Evolutionary conservation across 2,888 invertebrate species (phyloP).

Genomic region (Cryptocephalus moraei): DNA sequence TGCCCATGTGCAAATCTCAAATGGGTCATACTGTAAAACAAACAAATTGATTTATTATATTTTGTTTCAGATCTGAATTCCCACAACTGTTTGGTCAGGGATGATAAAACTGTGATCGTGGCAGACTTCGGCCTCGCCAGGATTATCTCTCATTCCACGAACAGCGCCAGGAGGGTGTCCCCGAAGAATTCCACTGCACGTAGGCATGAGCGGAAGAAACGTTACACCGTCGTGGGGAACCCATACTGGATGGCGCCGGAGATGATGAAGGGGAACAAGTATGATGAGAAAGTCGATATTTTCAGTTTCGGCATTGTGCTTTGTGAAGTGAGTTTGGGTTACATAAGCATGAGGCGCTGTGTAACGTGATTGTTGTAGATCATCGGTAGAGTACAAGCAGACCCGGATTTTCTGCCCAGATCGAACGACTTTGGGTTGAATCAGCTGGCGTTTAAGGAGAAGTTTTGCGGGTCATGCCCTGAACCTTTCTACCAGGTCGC

Average conservation of each 20-base stretch:
- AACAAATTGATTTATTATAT: neutral
- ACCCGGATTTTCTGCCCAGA: constrained; percentile 87
- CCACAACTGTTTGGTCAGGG: constrained; percentile 77
- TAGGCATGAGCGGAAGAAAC: constrained; percentile 61
- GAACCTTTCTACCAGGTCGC: constrained; percentile 81
- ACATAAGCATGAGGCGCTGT: no score
- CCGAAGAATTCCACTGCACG: constrained; percentile 32
- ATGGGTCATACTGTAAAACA: no score
- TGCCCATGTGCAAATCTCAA: no score
- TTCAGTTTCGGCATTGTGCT: constrained; percentile 93
- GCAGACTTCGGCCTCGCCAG: constrained; percentile 93
- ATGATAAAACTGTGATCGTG: constrained; percentile 82
- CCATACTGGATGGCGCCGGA: constrained; percentile 99
- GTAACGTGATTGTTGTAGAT: constrained; percentile 47
- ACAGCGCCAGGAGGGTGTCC: constrained; percentile 30
- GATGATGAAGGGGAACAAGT: constrained; percentile 94
- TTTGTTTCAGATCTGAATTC: constrained; percentile 74
- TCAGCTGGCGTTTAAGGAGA: constrained; percentile 73
- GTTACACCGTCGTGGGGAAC: constrained; percentile 93
- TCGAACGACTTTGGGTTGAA: constrained; percentile 88
- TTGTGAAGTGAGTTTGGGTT: constrained; percentile 61
- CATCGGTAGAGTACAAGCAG: constrained; percentile 88
- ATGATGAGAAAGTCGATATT: constrained; percentile 93
- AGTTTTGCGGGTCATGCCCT: constrained; percentile 77
- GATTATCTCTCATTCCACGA: constrained; percentile 51